These are phyloP conservation scores for Atherinomorus stipes DNA, from an alignment of 2,113 vertebrate species.

Conservation along the genomic window DNA sequence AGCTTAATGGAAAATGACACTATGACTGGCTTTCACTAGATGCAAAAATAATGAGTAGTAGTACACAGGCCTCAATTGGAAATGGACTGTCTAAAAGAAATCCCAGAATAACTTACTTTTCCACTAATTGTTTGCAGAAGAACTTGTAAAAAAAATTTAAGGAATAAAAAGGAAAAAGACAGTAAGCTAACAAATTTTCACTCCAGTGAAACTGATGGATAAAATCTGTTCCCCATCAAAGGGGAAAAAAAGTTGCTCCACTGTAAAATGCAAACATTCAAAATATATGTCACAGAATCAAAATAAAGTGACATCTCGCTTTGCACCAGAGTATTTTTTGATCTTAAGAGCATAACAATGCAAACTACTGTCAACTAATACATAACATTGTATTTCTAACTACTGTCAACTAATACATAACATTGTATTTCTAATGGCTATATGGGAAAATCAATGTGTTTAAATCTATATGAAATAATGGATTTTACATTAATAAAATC, in stretches of 20 bases:
- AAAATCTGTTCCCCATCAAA: not conserved
- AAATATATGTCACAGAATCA: no score
- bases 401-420: no score
- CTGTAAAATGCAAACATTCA: not conserved
- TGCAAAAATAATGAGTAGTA: not conserved
- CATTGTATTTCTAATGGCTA: no score
- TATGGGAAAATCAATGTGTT: no score
- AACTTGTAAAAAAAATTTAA: not conserved
- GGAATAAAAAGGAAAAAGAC: not conserved
- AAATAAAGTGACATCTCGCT: no score
- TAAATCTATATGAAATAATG: no score
- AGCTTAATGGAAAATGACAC: constrained; percentile 20
- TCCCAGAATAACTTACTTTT: not conserved
- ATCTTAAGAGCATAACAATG: not conserved
- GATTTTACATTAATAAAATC: no score
- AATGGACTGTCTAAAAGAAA: not conserved
- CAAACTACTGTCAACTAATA: not conserved
- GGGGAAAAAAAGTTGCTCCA: not conserved
- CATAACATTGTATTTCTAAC: no score
- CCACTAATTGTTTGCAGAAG: not conserved
- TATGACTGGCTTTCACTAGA: constrained; percentile 16
- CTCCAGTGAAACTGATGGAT: not conserved
- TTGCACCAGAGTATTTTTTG: not conserved
- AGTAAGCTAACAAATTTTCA: no score
- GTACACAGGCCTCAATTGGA: not conserved